Percentiles rank a stretch among this genome's conserved stretches.
phyloP scores from a whole-genome alignment of 2,888 invertebrate genomes.

The Caenorhabditis parvicauda region DNA sequence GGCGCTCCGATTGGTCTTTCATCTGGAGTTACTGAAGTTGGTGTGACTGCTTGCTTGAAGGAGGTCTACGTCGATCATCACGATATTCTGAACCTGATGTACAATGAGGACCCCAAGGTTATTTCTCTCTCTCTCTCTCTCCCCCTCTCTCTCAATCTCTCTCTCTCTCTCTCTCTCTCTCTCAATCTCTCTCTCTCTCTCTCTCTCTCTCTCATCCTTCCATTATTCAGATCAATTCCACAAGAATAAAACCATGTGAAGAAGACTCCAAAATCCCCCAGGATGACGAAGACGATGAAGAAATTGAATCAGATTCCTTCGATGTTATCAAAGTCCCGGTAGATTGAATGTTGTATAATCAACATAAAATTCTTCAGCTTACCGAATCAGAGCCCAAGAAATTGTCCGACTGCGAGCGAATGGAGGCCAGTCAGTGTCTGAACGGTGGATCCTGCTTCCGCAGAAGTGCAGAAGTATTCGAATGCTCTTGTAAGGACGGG shows the following conservation, averaged over 20 bases:
- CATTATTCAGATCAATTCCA: conserved; percentile 6
- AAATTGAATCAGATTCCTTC: conserved; percentile 21
- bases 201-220: too few species aligned
- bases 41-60: conserved; percentile 38
- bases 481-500: conserved; percentile 44
- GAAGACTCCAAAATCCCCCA: conserved; percentile 1
- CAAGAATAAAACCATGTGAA: conserved; percentile 8
- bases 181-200: too few species aligned
- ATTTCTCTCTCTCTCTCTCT: too few species aligned
- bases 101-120: conserved; percentile 30
- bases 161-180: too few species aligned
- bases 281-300: neutral
- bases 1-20: conserved; percentile 21
- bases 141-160: too few species aligned
- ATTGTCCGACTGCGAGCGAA: conserved; percentile 22
- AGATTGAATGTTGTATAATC: too few species aligned
- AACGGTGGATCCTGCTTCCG: conserved; percentile 40
- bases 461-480: too few species aligned
- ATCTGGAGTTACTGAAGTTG: conserved; percentile 25
- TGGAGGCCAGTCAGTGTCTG: conserved; percentile 36
- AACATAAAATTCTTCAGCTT: too few species aligned
- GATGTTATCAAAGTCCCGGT: too few species aligned
- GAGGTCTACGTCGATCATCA: conserved; percentile 35
- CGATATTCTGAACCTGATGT: conserved; percentile 30
- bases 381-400: conserved; percentile 3